Evolutionary conservation across 2,888 invertebrate species (phyloP), one percentile per base, ranked within the genome.

Genomic region (Phasia obesa): DNA sequence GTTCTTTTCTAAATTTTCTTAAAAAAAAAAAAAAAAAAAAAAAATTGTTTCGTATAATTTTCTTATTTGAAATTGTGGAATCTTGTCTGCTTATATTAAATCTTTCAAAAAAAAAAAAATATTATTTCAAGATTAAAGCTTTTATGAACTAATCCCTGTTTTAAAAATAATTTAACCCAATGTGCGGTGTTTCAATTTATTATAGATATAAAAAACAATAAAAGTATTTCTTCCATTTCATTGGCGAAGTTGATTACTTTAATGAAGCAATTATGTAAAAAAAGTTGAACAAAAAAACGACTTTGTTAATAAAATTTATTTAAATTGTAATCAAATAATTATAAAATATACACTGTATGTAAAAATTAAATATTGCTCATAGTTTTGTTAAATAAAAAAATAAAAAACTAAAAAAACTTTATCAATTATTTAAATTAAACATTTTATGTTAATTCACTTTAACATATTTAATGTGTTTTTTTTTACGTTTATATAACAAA

Each of bases 371-470:
- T n/a, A n/a, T n/a, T n/a, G n/a, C n/a, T n/a, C n/a, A n/a, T n/a
- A n/a, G n/a, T n/a, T n/a, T n/a, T n/a, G n/a, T 31, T 31, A 35
- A 35, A 11, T 9, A 0, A 11, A 35, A 35, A 35, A 35, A 35
- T 23, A 67, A 31, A 31, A 35, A 35, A 11, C 11, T 11, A 35
- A 35, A 35, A 35, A 35, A 0, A 1, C 35, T 4, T 35, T 35
- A 35, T 35, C 71, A 76, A 81, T 81, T 81, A 81, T 77, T 67
- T 47, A 69, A 73, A 81, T 77, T 55, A 71, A 76, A 76, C 23
- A 71, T 25, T 75, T 73, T 73, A 65, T 71, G 38, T 55, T 73
- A 73, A 77, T 81, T 60, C 35, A 57, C 53, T 73, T 76, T 53
- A 71, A 23, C 55, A 62, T 55, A 35, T 47, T 35, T 1, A 44